phyloP scores from a whole-genome alignment of 1,140 invertebrate species.

The Chelonus insularis region DNA sequence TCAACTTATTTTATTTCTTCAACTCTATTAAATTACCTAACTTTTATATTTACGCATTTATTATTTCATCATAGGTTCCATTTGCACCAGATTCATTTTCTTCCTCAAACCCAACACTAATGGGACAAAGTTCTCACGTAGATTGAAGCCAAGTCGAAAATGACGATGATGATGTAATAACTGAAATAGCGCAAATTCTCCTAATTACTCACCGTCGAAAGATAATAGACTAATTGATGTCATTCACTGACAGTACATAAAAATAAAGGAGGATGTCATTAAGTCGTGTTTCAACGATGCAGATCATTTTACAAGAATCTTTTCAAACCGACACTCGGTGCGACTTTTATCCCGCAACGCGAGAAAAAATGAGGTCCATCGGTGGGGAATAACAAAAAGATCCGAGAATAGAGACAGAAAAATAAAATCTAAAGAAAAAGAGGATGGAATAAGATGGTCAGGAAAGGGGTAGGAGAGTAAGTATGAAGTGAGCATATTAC shows the following conservation, averaged over 20 bases:
- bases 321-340: conserved; percentile 43
- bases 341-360: conserved; percentile 33
- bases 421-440: conserved; percentile 3
- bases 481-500: conserved; percentile 62
- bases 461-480: conserved; percentile 39
- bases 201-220: conserved; percentile 33
- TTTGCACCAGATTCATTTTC: too few relatives aligned
- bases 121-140: neutral
- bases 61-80: too few relatives aligned
- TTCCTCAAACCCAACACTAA: too few relatives aligned
- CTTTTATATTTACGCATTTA: too few relatives aligned
- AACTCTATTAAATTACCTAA: neutral
- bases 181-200: neutral
- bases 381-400: neutral
- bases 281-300: conserved; percentile 40
- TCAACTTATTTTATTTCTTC: neutral
- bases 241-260: conserved; percentile 39
- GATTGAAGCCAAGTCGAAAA: neutral
- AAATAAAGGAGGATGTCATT: conserved; percentile 38
- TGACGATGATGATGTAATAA: neutral
- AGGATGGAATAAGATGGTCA: conserved; percentile 17
- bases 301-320: conserved; percentile 38
- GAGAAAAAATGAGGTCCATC: conserved; percentile 1
- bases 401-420: neutral
- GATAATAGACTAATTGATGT: conserved; percentile 54